These are phyloP conservation scores for Aphis craccivora DNA, from an alignment of 1,140 invertebrate species.

Conservation along the genomic window DNA sequence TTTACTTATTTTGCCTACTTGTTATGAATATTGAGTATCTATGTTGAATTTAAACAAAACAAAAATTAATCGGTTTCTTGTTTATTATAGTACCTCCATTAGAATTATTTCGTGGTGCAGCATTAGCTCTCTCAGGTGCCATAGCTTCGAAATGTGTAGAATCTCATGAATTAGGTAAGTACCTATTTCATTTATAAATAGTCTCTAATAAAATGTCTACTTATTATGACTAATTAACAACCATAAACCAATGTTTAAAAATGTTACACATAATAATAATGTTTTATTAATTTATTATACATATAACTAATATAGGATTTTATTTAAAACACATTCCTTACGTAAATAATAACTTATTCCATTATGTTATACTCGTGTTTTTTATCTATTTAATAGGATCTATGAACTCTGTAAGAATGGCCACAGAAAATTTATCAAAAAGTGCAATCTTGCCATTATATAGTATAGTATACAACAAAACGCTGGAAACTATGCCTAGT, in stretches of 20 bases:
- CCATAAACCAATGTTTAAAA: background rate
- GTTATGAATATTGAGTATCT: background rate
- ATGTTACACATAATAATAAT: background rate
- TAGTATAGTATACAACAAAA: conserved; percentile 56
- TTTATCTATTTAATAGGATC: conserved; percentile 25
- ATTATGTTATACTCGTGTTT: background rate
- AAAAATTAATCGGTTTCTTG: background rate
- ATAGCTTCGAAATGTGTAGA: conserved; percentile 60
- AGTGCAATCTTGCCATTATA: conserved; percentile 56
- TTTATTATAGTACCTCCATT: conserved; percentile 56
- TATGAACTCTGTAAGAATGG: conserved; percentile 16
- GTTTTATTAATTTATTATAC: background rate
- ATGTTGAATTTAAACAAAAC: background rate
- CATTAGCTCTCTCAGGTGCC: conserved; percentile 51
- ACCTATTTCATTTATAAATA: background rate
- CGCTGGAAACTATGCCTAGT: conserved; percentile 50
- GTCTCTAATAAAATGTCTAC: background rate
- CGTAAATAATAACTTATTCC: background rate
- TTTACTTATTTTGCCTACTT: background rate
- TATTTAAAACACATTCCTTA: background rate
- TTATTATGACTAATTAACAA: background rate
- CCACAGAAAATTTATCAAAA: conserved; percentile 1
- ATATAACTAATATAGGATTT: background rate
- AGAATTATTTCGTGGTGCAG: conserved; percentile 59
- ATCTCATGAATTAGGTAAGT: conserved; percentile 59